Base-by-base conservation (phyloP, 2,888 invertebrate species). In the Drosophila neoperkinsi region DNA sequence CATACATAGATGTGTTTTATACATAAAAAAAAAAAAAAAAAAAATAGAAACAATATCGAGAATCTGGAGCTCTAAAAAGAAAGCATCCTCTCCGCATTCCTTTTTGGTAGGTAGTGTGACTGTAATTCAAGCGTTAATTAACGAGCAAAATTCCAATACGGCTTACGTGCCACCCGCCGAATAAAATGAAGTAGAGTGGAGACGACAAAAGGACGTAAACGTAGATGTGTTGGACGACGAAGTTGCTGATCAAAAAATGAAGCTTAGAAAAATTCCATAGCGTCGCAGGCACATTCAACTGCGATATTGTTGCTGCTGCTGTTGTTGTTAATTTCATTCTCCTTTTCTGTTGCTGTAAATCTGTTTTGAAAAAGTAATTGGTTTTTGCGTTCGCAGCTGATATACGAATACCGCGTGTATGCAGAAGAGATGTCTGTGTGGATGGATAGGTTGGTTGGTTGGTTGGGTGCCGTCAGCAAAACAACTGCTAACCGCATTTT, bases 311-410 rank as follows among this genome's bases (percentile, higher is more conserved):
- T 49, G 63, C n/a, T 34, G 52, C 16, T 51, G 36, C 31, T 43
- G 46, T 25, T 41, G 43, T 1, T 51, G 38, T 28, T 66, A 21
- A 30, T 52, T 68, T 50, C 36, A 56, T n/a, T 57, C 31, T 30
- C 41, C 55, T 51, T 55, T 36, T 50, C 43, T 67, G 56, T 65
- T 52, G 77, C 91, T 90, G 91, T 79, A 90, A 89, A 86, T 86
- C 82, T 89, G 68, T 82, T 80, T 81, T 60, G 72, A 84, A 79
- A 89, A 86, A 74, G 79, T 81, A 82, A 90, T 83, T 79, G 79
- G 57, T 62, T 80, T 69, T 82, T 86, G 81, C 76, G 86, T 90
- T 87, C 88, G 90, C 90, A 88, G 90, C 89, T 89, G 90, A 89
- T 89, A 82, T 89, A 87, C 88, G 87, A 89, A 84, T 88, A 88